A percentile compares a stretch with the other conserved stretches of the same genome.
These are phyloP conservation scores for Eupsilia transversa DNA, from an alignment of 2,888 invertebrate species.

Conservation along the genomic window DNA sequence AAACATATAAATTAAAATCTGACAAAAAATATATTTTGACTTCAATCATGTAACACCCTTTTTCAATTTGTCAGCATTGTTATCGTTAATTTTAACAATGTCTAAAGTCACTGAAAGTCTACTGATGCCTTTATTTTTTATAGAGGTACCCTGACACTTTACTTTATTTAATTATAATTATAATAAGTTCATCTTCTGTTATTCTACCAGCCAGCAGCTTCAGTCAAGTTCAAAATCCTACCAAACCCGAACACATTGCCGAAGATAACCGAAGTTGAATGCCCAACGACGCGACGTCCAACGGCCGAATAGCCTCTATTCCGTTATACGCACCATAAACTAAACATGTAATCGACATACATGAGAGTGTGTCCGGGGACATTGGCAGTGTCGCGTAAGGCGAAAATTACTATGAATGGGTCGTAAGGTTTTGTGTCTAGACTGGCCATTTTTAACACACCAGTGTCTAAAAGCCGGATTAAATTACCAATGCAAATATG, in stretches of 20 bases:
- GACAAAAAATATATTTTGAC: background rate
- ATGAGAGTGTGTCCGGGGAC: slow-evolving; percentile 31
- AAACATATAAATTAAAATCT: background rate
- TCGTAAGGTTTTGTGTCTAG: slow-evolving; percentile 43
- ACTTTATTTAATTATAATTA: background rate
- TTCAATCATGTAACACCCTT: background rate
- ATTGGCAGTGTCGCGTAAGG: slow-evolving; percentile 31
- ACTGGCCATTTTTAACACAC: slow-evolving; percentile 1
- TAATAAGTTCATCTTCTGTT: background rate
- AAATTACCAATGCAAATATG: background rate
- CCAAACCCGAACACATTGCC: slow-evolving; percentile 4
- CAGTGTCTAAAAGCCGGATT: background rate
- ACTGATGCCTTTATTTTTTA: background rate
- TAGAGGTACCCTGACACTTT: background rate
- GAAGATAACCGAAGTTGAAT: slow-evolving; percentile 48
- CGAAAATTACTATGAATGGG: slow-evolving; percentile 59
- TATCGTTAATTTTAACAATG: background rate
- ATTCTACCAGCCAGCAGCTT: background rate
- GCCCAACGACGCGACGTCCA: slow-evolving; percentile 19
- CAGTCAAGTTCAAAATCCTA: background rate
- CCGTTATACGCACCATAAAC: slow-evolving; percentile 66
- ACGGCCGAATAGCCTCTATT: slow-evolving; percentile 30
- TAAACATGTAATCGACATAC: slow-evolving; percentile 60
- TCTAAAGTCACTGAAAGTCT: background rate
- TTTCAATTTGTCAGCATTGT: background rate